Percentiles rank a stretch among this genome's conserved stretches.
Conservation (phyloP, 2,113 vertebrate species). For the Chloropsis hardwickii region DNA sequence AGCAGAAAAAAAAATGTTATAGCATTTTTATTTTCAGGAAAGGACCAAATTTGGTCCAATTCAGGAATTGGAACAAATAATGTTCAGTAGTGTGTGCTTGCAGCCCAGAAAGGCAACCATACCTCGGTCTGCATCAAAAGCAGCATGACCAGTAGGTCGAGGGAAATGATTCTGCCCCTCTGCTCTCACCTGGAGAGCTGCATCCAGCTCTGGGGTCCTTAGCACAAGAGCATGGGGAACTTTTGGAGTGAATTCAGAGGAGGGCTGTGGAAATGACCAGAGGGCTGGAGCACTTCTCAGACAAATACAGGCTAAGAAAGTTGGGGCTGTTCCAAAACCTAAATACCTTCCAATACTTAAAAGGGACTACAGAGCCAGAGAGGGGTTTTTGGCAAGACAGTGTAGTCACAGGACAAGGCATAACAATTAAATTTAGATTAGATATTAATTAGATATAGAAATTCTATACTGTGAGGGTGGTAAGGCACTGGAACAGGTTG, state of each 20-base stretch:
- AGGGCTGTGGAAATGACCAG: neutral
- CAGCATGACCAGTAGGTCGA: accelerated
- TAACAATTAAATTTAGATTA: neutral
- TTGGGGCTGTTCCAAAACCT: neutral
- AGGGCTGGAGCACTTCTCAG: neutral
- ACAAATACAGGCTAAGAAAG: neutral
- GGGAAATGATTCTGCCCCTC: neutral
- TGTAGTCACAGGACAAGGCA: neutral
- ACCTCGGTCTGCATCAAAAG: neutral
- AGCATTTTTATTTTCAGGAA: neutral
- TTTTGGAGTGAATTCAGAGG: neutral
- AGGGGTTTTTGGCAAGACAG: neutral
- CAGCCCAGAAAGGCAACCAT: neutral
- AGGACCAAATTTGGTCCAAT: neutral
- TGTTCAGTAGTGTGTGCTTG: neutral
- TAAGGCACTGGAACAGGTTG: neutral
- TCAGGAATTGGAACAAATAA: neutral
- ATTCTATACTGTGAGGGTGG: neutral
- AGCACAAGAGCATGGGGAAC: neutral
- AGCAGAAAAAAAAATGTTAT: neutral
- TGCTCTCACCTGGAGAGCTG: neutral
- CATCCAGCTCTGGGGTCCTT: neutral
- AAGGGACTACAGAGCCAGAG: neutral
- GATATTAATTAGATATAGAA: neutral
- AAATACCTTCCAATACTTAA: neutral